Evolutionary conservation across 92 coral and sea anemone genomes (phyloP).

Genomic region (Actinostola sp.): DNA sequence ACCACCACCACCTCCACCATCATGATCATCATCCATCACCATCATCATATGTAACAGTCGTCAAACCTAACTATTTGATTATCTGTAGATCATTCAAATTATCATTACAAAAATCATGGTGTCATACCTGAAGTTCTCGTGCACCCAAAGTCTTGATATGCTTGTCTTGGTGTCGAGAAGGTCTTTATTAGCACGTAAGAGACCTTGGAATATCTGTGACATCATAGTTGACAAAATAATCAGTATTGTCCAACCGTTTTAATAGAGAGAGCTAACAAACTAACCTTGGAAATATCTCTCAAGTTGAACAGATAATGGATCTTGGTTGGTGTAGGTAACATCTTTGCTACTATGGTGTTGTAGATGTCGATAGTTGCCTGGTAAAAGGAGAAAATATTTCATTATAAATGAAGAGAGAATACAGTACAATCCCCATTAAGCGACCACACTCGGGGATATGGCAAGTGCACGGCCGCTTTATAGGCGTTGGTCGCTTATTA

Average conservation of each 20-base stretch:
- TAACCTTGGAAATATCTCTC: conserved; percentile 98
- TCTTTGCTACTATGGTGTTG: conserved; percentile 88
- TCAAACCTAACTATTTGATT: too few relatives aligned
- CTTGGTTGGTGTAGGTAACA: conserved; percentile 99
- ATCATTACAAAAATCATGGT: too few relatives aligned
- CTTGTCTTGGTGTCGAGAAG: conserved; percentile 95
- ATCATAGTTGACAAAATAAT: neutral
- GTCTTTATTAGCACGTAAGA: conserved; percentile 94
- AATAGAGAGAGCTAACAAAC: too few relatives aligned
- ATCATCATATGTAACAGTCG: too few relatives aligned
- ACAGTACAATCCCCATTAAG: too few relatives aligned
- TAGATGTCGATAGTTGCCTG: conserved; percentile 98
- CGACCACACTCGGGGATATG: too few relatives aligned
- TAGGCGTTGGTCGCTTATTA: too few relatives aligned
- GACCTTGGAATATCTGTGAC: conserved; percentile 98
- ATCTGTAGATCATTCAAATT: too few relatives aligned
- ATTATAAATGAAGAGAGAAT: neutral
- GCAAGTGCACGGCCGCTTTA: too few relatives aligned
- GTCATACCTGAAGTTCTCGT: conserved; percentile 90
- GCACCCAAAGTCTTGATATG: conserved; percentile 97
- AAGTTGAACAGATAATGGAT: conserved; percentile 95
- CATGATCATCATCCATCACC: too few relatives aligned
- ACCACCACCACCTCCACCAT: too few relatives aligned
- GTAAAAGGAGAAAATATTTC: neutral
- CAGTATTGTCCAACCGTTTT: too few relatives aligned